Evolutionary conservation across 2,797 vertebrate species (phyloP).

Genomic region (Petrocephalus sullivani): DNA sequence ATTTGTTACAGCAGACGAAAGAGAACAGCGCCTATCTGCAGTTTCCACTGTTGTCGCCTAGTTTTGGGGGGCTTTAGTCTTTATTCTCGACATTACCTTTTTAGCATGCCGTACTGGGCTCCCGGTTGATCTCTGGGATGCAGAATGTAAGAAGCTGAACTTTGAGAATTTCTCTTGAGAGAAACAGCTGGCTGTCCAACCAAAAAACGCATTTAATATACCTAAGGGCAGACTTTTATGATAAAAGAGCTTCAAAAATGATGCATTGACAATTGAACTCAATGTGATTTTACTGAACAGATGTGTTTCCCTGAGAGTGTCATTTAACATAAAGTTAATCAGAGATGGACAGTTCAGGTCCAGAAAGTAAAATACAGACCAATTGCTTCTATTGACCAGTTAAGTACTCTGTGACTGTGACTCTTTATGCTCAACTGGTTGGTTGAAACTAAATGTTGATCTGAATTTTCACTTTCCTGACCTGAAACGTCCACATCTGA

Average conservation of each 20-base stretch:
- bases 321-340: neutral
- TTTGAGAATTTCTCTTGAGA: neutral
- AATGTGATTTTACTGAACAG: neutral
- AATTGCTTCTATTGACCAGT: neutral
- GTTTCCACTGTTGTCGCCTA: neutral
- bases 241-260: neutral
- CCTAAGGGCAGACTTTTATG: neutral
- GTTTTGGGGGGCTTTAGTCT: neutral
- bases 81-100: neutral
- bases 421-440: slow-evolving; percentile 56
- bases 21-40: neutral
- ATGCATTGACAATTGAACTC: neutral
- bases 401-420: neutral
- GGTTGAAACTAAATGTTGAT: neutral
- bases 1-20: neutral
- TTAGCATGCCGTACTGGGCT: neutral
- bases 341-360: neutral
- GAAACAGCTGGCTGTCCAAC: neutral
- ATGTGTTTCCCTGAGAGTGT: neutral
- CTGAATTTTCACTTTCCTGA: neutral
- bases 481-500: neutral
- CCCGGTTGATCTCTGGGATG: neutral
- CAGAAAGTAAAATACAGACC: neutral
- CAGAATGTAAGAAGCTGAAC: neutral
- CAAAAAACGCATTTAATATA: neutral